These are phyloP conservation scores for Premnoplex brunnescens DNA, from an alignment of 2,797 vertebrate genomes.

Conservation along the genomic window DNA sequence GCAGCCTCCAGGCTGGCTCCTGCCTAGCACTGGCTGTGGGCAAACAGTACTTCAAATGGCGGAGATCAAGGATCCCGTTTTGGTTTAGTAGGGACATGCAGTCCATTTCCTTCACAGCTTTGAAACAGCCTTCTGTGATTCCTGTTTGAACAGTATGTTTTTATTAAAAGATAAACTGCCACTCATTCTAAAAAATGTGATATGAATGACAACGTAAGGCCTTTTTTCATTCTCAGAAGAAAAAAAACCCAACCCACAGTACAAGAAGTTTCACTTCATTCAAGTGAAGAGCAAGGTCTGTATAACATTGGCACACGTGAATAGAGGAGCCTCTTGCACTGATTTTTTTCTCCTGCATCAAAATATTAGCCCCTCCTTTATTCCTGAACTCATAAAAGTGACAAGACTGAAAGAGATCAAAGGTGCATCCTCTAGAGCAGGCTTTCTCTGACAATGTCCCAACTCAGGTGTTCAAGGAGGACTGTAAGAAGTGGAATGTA, in stretches of 20 bases:
- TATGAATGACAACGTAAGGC: neutral
- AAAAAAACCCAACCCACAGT: neutral
- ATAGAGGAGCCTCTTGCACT: neutral
- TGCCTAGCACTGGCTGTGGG: neutral
- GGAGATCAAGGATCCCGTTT: neutral
- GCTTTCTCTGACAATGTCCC: neutral
- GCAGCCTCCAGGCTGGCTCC: neutral
- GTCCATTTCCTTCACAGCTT: neutral
- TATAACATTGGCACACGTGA: neutral
- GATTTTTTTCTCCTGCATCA: neutral
- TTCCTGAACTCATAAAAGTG: neutral
- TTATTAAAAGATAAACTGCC: neutral
- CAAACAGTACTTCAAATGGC: neutral
- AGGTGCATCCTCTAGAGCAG: neutral
- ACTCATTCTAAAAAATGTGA: neutral
- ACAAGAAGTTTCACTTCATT: neutral
- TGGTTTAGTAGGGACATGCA: neutral
- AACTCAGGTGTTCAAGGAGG: neutral
- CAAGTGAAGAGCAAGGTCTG: neutral
- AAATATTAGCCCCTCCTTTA: neutral
- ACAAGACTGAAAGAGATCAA: neutral
- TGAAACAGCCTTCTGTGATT: neutral
- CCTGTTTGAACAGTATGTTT: neutral
- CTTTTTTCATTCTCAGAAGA: neutral
- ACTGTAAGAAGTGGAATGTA: neutral